Conservation (phyloP, 2,888 invertebrate genomes). For the Meghimatium bilineatum region DNA sequence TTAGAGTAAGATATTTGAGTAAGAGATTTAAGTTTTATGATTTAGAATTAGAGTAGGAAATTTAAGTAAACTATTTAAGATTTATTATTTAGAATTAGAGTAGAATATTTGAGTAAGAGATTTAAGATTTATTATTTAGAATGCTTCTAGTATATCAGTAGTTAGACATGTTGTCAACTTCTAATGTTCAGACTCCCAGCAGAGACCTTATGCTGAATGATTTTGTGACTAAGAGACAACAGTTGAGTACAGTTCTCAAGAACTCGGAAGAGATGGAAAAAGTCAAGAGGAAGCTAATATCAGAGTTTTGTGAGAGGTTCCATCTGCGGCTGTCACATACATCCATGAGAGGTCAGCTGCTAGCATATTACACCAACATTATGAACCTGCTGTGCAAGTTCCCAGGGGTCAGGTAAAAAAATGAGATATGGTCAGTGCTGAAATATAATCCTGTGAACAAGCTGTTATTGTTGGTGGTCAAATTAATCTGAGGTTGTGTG, state of each 20-base stretch:
- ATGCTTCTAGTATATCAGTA: no score
- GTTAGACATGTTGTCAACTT: no score
- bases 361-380: conserved; percentile 75
- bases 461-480: no score
- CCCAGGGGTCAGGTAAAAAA: conserved; percentile 72
- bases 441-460: no score
- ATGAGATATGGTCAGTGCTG: background rate
- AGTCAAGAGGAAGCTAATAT: conserved; percentile 72
- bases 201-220: conserved; percentile 76
- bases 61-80: no score
- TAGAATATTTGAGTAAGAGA: no score
- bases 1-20: no score
- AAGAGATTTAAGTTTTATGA: no score
- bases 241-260: conserved; percentile 67
- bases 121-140: no score
- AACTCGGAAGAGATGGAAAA: conserved; percentile 74
- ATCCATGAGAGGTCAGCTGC: conserved; percentile 74
- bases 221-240: conserved; percentile 70
- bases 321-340: conserved; percentile 71
- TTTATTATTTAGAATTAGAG: no score
- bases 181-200: conserved; percentile 66
- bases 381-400: conserved; percentile 71
- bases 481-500: no score
- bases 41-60: no score
- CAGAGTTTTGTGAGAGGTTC: conserved; percentile 71